phyloP scores from a whole-genome alignment of 92 coral and sea anemone genomes.

The Epizoanthus fatuus region DNA sequence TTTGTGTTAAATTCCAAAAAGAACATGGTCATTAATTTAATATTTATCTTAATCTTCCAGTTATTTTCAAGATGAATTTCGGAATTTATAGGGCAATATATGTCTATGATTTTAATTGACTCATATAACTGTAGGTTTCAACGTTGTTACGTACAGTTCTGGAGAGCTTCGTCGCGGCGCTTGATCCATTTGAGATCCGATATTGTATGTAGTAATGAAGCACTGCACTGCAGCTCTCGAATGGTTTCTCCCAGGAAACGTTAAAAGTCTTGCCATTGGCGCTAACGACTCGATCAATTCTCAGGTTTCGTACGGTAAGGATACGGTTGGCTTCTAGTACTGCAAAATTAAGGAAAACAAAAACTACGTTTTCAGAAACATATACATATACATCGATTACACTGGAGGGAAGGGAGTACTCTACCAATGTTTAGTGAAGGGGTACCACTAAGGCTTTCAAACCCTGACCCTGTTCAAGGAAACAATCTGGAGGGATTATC shows the following conservation, averaged over 20 bases:
- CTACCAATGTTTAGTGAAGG: neutral
- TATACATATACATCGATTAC: neutral
- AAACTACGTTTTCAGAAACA: neutral
- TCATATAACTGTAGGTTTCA: neutral
- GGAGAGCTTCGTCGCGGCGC: neutral
- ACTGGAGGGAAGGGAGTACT: neutral
- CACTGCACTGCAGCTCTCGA: constrained; percentile 4
- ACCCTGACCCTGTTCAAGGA: no score
- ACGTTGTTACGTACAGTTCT: constrained; percentile 2
- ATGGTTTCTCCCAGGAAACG: constrained; percentile 21
- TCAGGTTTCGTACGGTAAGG: constrained; percentile 8
- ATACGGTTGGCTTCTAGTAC: constrained; percentile 11
- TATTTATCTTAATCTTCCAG: no score
- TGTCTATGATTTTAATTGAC: no score
- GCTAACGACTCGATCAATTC: neutral
- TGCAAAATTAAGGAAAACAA: neutral
- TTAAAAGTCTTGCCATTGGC: constrained; percentile 8
- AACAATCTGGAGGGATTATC: no score
- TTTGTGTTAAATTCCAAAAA: neutral
- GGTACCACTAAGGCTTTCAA: no score
- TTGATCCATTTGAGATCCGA: neutral
- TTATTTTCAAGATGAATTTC: no score
- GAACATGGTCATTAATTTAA: no score
- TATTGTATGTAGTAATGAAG: neutral
- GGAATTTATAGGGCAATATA: no score